phyloP scores from a whole-genome alignment of 2,888 invertebrate genomes.

The Scaptomyza reducta region DNA sequence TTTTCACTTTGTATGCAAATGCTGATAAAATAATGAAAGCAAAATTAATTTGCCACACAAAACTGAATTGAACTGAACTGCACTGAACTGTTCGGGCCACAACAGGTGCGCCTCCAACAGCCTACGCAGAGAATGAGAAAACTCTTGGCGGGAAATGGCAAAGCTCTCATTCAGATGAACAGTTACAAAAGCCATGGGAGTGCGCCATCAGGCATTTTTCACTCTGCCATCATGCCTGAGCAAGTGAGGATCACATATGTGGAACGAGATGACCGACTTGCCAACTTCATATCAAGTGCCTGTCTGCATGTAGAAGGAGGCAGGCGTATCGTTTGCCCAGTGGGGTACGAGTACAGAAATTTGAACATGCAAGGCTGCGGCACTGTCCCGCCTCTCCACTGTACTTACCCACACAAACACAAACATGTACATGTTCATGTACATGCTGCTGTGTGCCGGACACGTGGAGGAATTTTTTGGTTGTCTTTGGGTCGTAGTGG shows the following conservation, averaged over 20 bases:
- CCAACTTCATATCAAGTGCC: constrained; percentile 43
- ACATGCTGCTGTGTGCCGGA: constrained; percentile 33
- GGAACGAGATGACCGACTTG: constrained; percentile 59
- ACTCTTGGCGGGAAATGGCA: constrained; percentile 43
- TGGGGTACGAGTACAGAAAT: constrained; percentile 13
- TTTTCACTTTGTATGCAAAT: constrained; percentile 56
- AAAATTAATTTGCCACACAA: constrained; percentile 66
- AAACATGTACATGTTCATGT: not conserved
- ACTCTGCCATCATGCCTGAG: constrained; percentile 10
- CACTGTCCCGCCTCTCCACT: constrained; percentile 3
- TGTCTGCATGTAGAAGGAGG: constrained; percentile 13
- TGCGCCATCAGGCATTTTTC: constrained; percentile 37
- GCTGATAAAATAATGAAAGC: constrained; percentile 60
- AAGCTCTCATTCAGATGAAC: constrained; percentile 72
- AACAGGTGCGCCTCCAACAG: constrained; percentile 43
- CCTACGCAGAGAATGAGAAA: constrained; percentile 49
- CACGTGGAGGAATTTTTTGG: constrained; percentile 54
- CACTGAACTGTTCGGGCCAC: constrained; percentile 26
- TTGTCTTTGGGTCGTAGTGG: constrained; percentile 13
- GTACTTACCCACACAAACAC: not conserved
- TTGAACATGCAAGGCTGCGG: constrained; percentile 33
- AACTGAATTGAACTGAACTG: constrained; percentile 39
- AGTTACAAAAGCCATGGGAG: constrained; percentile 73
- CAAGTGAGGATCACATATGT: constrained; percentile 66
- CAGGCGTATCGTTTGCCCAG: constrained; percentile 36